phyloP scores from a whole-genome alignment of 2,888 invertebrate species.

The Patella caerulea region DNA sequence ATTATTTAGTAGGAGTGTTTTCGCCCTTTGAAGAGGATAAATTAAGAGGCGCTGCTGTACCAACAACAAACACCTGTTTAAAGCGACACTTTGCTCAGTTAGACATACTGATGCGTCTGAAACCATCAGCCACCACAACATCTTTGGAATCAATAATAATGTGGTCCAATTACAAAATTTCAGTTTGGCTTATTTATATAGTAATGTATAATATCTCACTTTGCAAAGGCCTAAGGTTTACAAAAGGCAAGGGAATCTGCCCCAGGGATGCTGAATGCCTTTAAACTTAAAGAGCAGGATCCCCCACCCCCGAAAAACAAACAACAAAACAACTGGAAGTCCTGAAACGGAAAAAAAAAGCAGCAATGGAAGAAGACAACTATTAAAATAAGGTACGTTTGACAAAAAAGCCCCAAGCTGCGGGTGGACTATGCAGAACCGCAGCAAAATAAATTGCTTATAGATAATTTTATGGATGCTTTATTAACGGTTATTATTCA shows the following conservation, averaged over 20 bases:
- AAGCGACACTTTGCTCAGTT: not conserved
- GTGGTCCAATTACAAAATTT: not conserved
- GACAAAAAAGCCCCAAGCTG: not conserved
- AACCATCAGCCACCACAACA: not conserved
- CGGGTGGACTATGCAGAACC: not conserved
- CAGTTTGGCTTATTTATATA: not conserved
- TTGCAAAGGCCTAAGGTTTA: not conserved
- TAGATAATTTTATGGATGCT: not conserved
- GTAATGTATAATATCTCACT: not conserved
- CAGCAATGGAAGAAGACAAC: not conserved
- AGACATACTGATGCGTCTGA: not conserved
- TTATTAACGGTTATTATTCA: not conserved
- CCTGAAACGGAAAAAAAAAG: not conserved
- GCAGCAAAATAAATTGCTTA: not conserved
- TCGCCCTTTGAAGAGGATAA: not conserved
- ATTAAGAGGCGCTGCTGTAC: not conserved
- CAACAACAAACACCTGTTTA: not conserved
- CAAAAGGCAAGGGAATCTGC: not conserved
- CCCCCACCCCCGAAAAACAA: not conserved
- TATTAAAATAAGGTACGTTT: not conserved
- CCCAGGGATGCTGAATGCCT: not conserved
- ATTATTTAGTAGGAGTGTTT: not conserved
- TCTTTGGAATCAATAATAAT: not conserved
- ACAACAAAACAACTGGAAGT: not conserved
- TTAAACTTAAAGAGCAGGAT: not conserved